Percentiles rank a stretch among this genome's conserved stretches.
phyloP scores from a whole-genome alignment of 2,797 vertebrate genomes.

The Halcyon leucocephala region DNA sequence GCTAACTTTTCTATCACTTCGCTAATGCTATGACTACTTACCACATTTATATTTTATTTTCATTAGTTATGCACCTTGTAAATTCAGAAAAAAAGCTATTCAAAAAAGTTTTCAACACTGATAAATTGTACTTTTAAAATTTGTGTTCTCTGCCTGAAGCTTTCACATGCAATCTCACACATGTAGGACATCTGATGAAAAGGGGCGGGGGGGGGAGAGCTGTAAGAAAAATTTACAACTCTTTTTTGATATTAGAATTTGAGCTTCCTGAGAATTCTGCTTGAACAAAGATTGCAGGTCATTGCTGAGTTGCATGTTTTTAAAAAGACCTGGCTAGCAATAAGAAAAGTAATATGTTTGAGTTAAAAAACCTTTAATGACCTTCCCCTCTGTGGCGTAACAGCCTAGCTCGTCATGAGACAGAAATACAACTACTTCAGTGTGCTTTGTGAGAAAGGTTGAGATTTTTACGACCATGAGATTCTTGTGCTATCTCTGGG shows the following conservation, averaged over 20 bases:
- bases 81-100: neutral
- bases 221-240: neutral
- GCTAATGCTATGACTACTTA: neutral
- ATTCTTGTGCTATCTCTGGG: no score
- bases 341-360: neutral
- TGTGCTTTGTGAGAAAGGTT: no score
- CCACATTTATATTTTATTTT: neutral
- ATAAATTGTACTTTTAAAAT: neutral
- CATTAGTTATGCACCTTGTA: neutral
- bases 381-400: neutral
- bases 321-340: neutral
- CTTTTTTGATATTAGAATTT: neutral
- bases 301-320: neutral
- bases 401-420: no score
- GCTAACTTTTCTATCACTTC: neutral
- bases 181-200: neutral
- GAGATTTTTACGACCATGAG: no score
- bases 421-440: no score
- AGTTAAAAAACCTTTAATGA: neutral
- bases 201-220: no score
- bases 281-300: neutral
- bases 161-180: neutral
- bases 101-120: neutral
- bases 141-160: neutral
- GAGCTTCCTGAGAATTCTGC: neutral